Evolutionary conservation across 2,888 invertebrate species (phyloP).

Genomic region (Chrysodeixis includens): DNA sequence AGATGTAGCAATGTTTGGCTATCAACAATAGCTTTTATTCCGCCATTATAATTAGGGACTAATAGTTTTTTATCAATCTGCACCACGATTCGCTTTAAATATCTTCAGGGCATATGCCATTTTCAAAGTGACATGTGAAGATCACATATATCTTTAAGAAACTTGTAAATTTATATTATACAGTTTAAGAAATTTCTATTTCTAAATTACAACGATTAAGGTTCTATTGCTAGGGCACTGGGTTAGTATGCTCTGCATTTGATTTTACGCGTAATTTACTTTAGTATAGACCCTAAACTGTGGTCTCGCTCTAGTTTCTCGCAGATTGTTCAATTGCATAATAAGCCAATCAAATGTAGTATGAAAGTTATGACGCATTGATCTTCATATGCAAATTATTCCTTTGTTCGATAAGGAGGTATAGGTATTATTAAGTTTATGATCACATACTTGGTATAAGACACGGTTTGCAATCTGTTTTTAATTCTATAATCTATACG

Average conservation of each 20-base stretch:
- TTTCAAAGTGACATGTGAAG: too few relatives aligned
- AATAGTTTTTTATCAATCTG: too few relatives aligned
- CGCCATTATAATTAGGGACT: too few relatives aligned
- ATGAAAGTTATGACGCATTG: conserved; percentile 12
- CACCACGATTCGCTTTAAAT: too few relatives aligned
- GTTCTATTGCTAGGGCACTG: conserved; percentile 23
- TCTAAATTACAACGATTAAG: background rate
- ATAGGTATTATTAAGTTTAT: background rate
- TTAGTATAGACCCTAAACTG: conserved; percentile 20
- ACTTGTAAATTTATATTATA: too few relatives aligned
- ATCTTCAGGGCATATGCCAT: too few relatives aligned
- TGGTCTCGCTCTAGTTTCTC: conserved; percentile 38
- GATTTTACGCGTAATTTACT: conserved; percentile 56
- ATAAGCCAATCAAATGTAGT: conserved; percentile 40
- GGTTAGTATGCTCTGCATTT: conserved; percentile 30
- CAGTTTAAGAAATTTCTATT: too few relatives aligned
- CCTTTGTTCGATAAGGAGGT: conserved; percentile 5
- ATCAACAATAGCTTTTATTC: too few relatives aligned
- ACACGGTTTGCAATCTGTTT: background rate
- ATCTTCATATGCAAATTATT: conserved; percentile 1
- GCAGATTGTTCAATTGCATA: conserved; percentile 43
- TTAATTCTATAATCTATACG: too few relatives aligned
- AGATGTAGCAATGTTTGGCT: too few relatives aligned
- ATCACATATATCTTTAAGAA: too few relatives aligned
- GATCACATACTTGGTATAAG: background rate